Base-by-base conservation (phyloP, 2,113 vertebrate genomes). In the Gasterosteus nipponicus region DNA sequence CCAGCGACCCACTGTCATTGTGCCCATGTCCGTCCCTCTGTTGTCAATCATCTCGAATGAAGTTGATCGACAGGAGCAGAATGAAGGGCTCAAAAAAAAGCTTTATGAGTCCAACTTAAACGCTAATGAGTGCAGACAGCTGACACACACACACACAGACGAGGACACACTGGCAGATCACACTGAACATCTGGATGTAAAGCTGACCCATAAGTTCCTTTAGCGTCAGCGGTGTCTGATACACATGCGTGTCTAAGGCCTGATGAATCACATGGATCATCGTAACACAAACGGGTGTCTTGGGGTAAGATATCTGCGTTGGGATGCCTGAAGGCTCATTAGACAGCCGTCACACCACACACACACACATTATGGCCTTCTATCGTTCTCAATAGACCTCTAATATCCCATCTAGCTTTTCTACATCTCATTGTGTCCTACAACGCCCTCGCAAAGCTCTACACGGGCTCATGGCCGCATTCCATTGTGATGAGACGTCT, bases 11-110 rank as follows among this genome's bases (percentile, higher is more conserved):
- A 14, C 29, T 44, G 59, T 54, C 44, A 31, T 59, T 38, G 22
- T 73, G 41, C 62, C 46, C 44, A 47, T 18, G 51, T 75, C 61
- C 7, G 41, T 15, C 47, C 14, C 54, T 26, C 39, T 10, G 71
- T 60, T 69, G 79, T 39, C 79, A 72, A 64, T 86, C 79, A 85
- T 35, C 54, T 31, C 0, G 0, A 22, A 15, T 22, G 22, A 1
- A 0, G 57, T 38, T 78, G 83, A 86, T 56, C 54, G 75, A 73
- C 75, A 82, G 75, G n/a, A 60, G 63, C 39, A 10, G n/a, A 49
- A 39, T 7, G 16, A 11, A 19, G 59, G 53, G 64, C 35, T 69
- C 22, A 44, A 15, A 54, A 60, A 49, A 59, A 44, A 44, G 7
- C n/a, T 15, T 31, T 49, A 62, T 5, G 33, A 65, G 19, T 26